A percentile compares a stretch with the other conserved stretches of the same genome.
Conservation (phyloP, 2,888 invertebrate genomes). For the Autographa gamma region DNA sequence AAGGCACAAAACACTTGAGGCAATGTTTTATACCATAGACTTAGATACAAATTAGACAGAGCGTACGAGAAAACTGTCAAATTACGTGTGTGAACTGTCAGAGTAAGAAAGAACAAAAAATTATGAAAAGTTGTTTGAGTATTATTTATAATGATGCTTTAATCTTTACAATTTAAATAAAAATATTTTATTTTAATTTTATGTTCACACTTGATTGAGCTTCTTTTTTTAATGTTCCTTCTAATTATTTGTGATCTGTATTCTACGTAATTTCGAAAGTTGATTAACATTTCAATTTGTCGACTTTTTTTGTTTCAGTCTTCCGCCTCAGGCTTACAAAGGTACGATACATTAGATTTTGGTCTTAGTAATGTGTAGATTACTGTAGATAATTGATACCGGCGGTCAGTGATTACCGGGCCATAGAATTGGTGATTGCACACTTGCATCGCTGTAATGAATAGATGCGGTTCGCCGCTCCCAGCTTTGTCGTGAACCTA, state of each 20-base stretch:
- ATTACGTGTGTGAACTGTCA: too few relatives aligned
- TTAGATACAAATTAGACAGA: neutral
- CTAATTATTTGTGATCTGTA: neutral
- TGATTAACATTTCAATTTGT: slow-evolving; percentile 50
- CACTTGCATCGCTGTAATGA: slow-evolving; percentile 66
- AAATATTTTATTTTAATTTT: too few relatives aligned
- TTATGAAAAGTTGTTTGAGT: too few relatives aligned
- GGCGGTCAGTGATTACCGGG: slow-evolving; percentile 66
- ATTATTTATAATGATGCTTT: too few relatives aligned
- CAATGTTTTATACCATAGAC: neutral
- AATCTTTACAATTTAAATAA: too few relatives aligned
- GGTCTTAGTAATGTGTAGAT: slow-evolving; percentile 63
- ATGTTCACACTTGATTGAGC: too few relatives aligned
- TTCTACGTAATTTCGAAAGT: slow-evolving; percentile 42
- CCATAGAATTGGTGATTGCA: slow-evolving; percentile 80
- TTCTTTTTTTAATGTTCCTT: too few relatives aligned
- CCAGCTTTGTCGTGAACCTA: slow-evolving; percentile 39
- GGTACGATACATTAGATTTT: slow-evolving; percentile 36
- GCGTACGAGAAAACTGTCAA: neutral
- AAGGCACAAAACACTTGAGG: neutral
- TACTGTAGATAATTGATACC: slow-evolving; percentile 69
- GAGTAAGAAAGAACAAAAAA: too few relatives aligned
- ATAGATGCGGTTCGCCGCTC: slow-evolving; percentile 65
- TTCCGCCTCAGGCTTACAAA: slow-evolving; percentile 49
- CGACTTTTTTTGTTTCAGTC: slow-evolving; percentile 42